Base-by-base conservation (phyloP, 2,888 invertebrate species). In the Baronia brevicornis region DNA sequence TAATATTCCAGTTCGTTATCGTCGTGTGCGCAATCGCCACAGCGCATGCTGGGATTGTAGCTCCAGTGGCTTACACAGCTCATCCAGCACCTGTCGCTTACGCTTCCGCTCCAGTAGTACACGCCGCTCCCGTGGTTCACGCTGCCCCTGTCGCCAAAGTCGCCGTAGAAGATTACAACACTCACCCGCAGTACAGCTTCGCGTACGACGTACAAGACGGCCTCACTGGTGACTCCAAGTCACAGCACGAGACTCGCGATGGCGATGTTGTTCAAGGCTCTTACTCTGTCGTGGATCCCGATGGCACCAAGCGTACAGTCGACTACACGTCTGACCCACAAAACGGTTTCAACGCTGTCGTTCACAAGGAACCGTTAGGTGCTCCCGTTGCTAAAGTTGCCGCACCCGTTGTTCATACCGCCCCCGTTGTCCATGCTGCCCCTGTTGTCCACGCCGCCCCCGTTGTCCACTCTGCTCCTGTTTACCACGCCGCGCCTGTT, bases 161-260 rank as follows among this genome's bases (percentile, higher is more conserved):
- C 1, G 67, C 62, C 1, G 84, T 85, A 5, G 85, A 85, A 7
- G 86, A 86, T 21, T 86, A 85, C 56, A 87, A 88, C 52, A 86
- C 87, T 1, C 84, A 87, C 54, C 89, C 89, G 1, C 88, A 88
- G 61, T 90, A 90, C 58, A 87, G 87, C 17, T 90, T 87, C 62
- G 87, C 89, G 8, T 90, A 90, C 56, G 89, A 89, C 51, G 88
- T 90, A 35, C 87, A 89, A 51, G 89, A 90, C 58, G 80, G 86
- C 24, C 48, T 89, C 15, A 70, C 74, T 19, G 73, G 77, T 18
- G 77, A 77, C 46, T 54, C 42, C 24, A 74, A 74, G 47, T 63
- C 56, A 47, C 73, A 74, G 43, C 58, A 60, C 14, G 75, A 75
- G 50, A 46, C 47, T 33, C 62, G 75, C 29, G 55, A 56, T 24